Conservation (phyloP, 2,113 vertebrate species). For the Poeciliopsis prolifica region DNA sequence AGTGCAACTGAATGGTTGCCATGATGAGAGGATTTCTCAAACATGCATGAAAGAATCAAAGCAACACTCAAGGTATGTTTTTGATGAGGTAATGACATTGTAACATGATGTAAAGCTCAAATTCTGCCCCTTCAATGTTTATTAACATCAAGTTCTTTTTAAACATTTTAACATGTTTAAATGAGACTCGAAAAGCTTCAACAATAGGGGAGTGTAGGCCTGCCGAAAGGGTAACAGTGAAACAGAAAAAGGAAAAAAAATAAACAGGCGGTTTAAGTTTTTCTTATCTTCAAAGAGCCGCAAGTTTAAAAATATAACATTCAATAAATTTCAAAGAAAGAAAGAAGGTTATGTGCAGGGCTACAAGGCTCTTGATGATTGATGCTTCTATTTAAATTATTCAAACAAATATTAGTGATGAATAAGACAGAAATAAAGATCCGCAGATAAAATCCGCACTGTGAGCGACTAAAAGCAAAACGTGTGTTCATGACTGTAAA, state of each 20-base stretch:
- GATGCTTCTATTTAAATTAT: background rate
- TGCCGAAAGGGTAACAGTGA: background rate
- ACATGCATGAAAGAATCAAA: too few species aligned
- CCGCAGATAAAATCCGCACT: background rate
- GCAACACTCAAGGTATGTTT: too few species aligned
- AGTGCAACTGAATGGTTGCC: too few species aligned
- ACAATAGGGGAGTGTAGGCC: background rate
- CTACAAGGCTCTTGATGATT: background rate
- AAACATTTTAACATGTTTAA: too few species aligned
- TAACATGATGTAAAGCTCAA: too few species aligned
- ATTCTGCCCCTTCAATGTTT: too few species aligned
- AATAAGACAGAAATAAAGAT: background rate
- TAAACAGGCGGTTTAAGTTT: background rate
- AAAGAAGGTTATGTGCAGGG: background rate
- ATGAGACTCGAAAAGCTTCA: background rate
- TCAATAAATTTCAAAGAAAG: background rate
- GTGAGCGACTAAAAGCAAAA: background rate
- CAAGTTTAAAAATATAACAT: background rate
- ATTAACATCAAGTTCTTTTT: too few species aligned
- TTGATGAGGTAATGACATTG: too few species aligned
- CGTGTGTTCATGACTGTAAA: slow-evolving; percentile 16
- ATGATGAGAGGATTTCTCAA: too few species aligned
- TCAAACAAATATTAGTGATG: background rate
- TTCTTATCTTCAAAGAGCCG: background rate
- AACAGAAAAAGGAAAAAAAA: background rate